Conservation (phyloP, 1,140 invertebrate species). For the Subanguina moxae region DNA sequence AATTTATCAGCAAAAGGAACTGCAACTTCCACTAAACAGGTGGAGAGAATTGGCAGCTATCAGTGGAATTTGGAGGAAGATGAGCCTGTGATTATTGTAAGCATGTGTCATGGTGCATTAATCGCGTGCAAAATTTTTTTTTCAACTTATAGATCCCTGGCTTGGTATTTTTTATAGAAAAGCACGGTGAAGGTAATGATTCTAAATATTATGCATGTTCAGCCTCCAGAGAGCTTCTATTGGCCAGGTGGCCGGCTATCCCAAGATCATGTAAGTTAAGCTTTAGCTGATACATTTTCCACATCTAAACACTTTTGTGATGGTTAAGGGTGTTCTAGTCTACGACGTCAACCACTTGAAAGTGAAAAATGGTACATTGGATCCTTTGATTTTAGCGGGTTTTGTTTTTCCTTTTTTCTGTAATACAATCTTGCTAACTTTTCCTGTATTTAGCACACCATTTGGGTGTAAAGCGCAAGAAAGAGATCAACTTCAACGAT, state of each 20-base stretch:
- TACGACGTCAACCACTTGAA: constrained; percentile 59
- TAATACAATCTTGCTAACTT: neutral
- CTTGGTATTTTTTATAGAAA: neutral
- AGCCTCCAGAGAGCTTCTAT: constrained; percentile 53
- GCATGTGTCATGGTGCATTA: constrained; percentile 6
- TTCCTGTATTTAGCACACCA: constrained; percentile 39
- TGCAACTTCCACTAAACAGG: constrained; percentile 56
- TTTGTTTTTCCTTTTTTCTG: neutral
- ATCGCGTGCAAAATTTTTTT: constrained; percentile 1
- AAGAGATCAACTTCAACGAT: constrained; percentile 55
- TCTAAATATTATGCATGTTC: constrained; percentile 44
- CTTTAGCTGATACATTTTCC: no score
- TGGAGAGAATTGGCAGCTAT: constrained; percentile 56
- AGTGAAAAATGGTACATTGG: constrained; percentile 23
- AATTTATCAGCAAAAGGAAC: constrained; percentile 50
- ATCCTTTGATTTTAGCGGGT: neutral
- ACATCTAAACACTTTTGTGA: no score
- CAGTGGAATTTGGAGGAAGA: constrained; percentile 58
- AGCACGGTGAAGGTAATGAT: neutral
- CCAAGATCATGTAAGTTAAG: constrained; percentile 49
- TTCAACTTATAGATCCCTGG: neutral
- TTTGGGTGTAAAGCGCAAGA: constrained; percentile 51
- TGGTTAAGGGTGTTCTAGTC: constrained; percentile 48
- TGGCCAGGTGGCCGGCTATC: constrained; percentile 54
- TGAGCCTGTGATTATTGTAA: constrained; percentile 56